Percentiles rank a stretch among this genome's conserved stretches.
phyloP scores from a whole-genome alignment of 2,888 invertebrate genomes.

The Hemaris fuciformis region DNA sequence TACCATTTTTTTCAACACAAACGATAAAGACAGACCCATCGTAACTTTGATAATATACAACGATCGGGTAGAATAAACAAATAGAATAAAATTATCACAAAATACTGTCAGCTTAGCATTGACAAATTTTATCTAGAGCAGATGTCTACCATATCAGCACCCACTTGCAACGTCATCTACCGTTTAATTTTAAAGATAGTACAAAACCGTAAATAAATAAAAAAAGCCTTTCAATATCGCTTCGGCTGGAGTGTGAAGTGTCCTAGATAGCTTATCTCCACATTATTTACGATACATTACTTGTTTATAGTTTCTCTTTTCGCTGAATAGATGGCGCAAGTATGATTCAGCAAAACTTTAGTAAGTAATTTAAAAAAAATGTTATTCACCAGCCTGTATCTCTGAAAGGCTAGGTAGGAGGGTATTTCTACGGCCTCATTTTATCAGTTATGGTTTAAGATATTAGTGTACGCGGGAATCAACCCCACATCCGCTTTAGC shows the following conservation, averaged over 20 bases:
- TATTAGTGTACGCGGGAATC: too few relatives aligned
- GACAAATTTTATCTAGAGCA: not conserved
- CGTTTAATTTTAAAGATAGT: not conserved
- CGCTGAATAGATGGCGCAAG: not conserved
- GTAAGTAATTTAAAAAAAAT: too few relatives aligned
- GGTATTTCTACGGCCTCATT: too few relatives aligned
- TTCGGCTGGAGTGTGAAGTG: not conserved
- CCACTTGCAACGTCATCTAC: not conserved
- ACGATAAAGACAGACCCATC: too few relatives aligned
- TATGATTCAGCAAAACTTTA: not conserved
- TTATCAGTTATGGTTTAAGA: too few relatives aligned
- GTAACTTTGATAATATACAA: too few relatives aligned
- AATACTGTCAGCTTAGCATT: not conserved
- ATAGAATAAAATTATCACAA: not conserved
- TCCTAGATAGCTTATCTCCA: not conserved
- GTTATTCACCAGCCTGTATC: too few relatives aligned
- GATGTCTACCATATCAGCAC: not conserved
- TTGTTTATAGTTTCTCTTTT: not conserved
- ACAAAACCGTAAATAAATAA: not conserved
- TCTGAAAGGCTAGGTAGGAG: too few relatives aligned
- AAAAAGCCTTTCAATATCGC: not conserved
- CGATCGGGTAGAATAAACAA: too few relatives aligned
- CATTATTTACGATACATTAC: not conserved
- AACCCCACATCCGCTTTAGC: too few relatives aligned
- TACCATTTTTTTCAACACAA: too few relatives aligned